These are phyloP conservation scores for Odontophorus gujanensis DNA, from an alignment of 2,113 vertebrate species.

Conservation along the genomic window DNA sequence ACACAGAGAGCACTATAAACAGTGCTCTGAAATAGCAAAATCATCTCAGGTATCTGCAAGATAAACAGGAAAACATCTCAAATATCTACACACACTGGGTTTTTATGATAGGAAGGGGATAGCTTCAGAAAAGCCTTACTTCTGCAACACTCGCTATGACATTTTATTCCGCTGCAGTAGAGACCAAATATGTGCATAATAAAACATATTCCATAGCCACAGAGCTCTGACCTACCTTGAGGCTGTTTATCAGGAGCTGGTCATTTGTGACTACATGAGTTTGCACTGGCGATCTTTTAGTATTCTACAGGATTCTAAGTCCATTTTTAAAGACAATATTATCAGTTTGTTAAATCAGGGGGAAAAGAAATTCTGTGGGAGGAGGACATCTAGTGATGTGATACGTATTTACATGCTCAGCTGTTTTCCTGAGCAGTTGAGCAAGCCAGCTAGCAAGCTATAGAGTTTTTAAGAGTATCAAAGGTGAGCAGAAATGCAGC, in stretches of 20 bases:
- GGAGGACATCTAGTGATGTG: constrained; percentile 69
- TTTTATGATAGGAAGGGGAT: background rate
- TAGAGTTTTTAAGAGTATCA: background rate
- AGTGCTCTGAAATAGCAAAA: background rate
- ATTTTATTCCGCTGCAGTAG: background rate
- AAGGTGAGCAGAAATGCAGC: background rate
- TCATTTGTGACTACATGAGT: background rate
- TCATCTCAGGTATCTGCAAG: background rate
- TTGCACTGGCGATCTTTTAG: background rate
- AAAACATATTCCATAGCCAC: background rate
- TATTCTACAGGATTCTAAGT: background rate
- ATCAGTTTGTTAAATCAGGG: background rate
- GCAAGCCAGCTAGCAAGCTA: background rate
- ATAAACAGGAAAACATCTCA: background rate
- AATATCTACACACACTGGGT: rapidly evolving
- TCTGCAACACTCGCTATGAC: background rate
- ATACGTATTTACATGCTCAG: constrained; percentile 27
- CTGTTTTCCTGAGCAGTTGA: background rate
- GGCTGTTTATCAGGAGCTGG: background rate
- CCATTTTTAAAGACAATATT: background rate
- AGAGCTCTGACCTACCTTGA: background rate
- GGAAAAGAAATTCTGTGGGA: constrained; percentile 48
- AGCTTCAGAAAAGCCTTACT: background rate
- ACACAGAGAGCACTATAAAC: background rate
- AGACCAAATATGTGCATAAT: rapidly evolving